Conservation (phyloP, 2,113 vertebrate genomes). For the Cepphus grylle region DNA sequence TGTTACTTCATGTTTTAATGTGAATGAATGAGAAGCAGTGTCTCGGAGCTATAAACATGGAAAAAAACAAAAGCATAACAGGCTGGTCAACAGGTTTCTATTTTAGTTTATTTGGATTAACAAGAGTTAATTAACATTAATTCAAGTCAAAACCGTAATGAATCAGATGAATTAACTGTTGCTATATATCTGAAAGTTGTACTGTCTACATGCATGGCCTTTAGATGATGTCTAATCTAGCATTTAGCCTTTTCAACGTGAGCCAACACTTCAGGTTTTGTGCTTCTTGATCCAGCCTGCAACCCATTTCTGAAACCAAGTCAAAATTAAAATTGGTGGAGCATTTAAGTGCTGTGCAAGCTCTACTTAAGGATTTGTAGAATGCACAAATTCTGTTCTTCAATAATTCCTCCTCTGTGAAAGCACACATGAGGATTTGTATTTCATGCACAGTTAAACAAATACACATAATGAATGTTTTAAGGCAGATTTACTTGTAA, state of each 20-base stretch:
- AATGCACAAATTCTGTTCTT: not conserved
- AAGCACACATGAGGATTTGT: not conserved
- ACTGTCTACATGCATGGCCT: not conserved
- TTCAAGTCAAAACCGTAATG: not conserved
- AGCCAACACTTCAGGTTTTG: not conserved
- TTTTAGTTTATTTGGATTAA: not conserved
- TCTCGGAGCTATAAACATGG: not conserved
- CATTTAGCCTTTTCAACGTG: not conserved
- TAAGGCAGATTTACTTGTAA: not conserved
- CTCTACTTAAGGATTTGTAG: not conserved
- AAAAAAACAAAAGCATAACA: not conserved
- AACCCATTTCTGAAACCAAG: not conserved
- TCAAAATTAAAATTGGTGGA: not conserved
- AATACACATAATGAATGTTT: not conserved
- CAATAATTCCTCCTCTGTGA: not conserved
- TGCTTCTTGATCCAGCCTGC: not conserved
- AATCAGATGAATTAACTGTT: not conserved
- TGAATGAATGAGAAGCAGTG: not conserved
- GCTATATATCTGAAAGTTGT: not conserved
- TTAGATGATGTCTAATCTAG: not conserved
- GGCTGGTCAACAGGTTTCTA: not conserved
- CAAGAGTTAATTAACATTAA: not conserved
- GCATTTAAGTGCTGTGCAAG: not conserved
- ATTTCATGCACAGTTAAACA: not conserved
- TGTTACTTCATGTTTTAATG: not conserved